Evolutionary conservation across 2,888 invertebrate genomes (phyloP), one percentile per base, ranked within the genome.

Genomic region (Bruchidius siliquastri): DNA sequence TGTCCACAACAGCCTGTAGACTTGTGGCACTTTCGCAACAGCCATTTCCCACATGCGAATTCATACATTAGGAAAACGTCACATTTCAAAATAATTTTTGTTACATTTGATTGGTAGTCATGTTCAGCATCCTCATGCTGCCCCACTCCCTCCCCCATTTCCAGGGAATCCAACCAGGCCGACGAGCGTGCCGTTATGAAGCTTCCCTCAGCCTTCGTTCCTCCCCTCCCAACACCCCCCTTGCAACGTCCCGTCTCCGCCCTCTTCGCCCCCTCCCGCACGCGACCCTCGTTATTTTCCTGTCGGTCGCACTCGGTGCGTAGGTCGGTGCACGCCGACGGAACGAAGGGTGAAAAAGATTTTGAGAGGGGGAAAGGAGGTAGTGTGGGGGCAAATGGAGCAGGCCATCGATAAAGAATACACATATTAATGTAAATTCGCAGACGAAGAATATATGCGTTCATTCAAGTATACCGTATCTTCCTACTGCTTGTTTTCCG

Each of bases 231-330:
- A 20, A 86, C 87, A 86, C 13, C 8, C 10, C 49, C 49, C 86
- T 87, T 86, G 86, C 86, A 22, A 69, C 86, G 83, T 81, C 83
- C 85, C 86, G 86, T 86, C 83, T 21, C 67, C 20, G 21, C 67
- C 21, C 66, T 67, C 20, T 26, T 66, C 70, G 22, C 70, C 81
- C 77, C 81, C 49, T 85, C 74, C 73, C 72, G 73, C 73, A 69
- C 73, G 71, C 72, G 71, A 82, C 83, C 83, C 84, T 82, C 83
- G 82, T 84, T 83, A 85, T 85, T 85, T 84, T 84, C 82, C 85
- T 84, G 86, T 85, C 85, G 84, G 83, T 80, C 84, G 84, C 85
- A 85, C 83, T 84, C 85, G 85, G 84, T 83, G 85, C 82, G 79
- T 80, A 81, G 79, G 81, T 81, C 77, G 77, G 72, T 20, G 80